Percentiles rank a stretch among this genome's conserved stretches.
phyloP scores from a whole-genome alignment of 2,797 vertebrate species.

The Phoxinus dragarum region DNA sequence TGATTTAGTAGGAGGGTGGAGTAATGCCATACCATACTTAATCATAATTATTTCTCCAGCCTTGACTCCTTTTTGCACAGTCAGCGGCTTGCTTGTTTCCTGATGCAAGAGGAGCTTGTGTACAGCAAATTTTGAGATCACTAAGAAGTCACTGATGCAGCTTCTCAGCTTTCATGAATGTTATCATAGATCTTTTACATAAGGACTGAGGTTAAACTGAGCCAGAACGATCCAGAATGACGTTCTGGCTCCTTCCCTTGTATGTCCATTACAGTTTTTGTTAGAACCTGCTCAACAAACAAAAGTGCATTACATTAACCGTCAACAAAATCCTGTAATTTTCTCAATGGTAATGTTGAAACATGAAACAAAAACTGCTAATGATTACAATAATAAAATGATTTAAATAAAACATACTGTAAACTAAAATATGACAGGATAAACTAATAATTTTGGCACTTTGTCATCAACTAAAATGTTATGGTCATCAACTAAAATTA shows the following conservation, averaged over 20 bases:
- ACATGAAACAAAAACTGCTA: too few relatives aligned
- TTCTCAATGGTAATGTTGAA: not conserved
- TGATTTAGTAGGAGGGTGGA: constrained; percentile 70
- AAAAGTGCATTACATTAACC: not conserved
- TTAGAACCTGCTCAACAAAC: not conserved
- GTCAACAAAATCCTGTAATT: not conserved
- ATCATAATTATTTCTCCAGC: constrained; percentile 75
- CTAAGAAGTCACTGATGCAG: constrained; percentile 26
- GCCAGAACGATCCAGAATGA: not conserved
- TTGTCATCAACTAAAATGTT: not conserved
- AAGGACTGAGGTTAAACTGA: not conserved
- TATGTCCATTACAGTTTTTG: not conserved
- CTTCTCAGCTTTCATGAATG: not conserved
- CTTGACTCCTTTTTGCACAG: constrained; percentile 63
- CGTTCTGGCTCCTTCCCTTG: too few relatives aligned
- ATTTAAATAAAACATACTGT: not conserved
- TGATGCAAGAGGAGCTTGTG: constrained; percentile 41
- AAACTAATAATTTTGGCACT: not conserved
- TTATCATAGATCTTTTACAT: not conserved
- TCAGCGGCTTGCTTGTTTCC: constrained; percentile 65
- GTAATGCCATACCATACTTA: constrained; percentile 67
- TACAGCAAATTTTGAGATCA: constrained; percentile 16
- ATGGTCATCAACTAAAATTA: not conserved
- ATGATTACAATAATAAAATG: not conserved
- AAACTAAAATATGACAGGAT: too few relatives aligned